A percentile compares a stretch with the other conserved stretches of the same genome.
Conservation (phyloP, 2,113 vertebrate genomes). For the Sinocyclocheilus anophthalmus region DNA sequence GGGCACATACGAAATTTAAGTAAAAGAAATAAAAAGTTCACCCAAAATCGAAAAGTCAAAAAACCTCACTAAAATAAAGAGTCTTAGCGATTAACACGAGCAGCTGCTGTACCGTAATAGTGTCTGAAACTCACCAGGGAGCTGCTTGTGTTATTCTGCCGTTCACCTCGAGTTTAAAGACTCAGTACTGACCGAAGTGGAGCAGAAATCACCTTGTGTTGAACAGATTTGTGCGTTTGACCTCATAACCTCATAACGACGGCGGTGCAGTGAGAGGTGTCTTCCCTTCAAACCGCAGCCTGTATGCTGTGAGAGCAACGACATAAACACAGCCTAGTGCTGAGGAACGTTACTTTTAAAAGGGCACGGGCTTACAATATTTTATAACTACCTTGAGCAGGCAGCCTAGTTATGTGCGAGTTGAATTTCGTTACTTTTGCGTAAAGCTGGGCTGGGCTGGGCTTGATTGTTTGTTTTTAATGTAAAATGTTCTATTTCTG, state of each 20-base stretch:
- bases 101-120: not conserved
- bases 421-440: too few species aligned
- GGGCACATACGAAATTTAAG: not conserved
- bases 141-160: not conserved
- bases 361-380: too few species aligned
- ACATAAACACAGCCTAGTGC: not conserved
- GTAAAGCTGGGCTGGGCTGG: too few species aligned
- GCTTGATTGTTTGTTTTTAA: too few species aligned
- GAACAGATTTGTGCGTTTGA: not conserved
- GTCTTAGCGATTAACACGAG: not conserved
- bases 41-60: too few species aligned
- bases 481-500: too few species aligned
- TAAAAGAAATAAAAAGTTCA: too few species aligned
- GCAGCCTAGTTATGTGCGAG: too few species aligned
- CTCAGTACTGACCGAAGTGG: not conserved
- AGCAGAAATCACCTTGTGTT: not conserved
- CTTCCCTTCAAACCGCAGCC: conserved; percentile 7
- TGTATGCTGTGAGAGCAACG: not conserved
- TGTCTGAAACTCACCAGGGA: not conserved
- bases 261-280: not conserved
- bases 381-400: too few species aligned
- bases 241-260: not conserved
- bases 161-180: not conserved
- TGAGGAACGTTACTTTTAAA: too few species aligned
- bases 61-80: too few species aligned